Conservation (phyloP, 1,140 invertebrate genomes). For the Nomia melanderi region DNA sequence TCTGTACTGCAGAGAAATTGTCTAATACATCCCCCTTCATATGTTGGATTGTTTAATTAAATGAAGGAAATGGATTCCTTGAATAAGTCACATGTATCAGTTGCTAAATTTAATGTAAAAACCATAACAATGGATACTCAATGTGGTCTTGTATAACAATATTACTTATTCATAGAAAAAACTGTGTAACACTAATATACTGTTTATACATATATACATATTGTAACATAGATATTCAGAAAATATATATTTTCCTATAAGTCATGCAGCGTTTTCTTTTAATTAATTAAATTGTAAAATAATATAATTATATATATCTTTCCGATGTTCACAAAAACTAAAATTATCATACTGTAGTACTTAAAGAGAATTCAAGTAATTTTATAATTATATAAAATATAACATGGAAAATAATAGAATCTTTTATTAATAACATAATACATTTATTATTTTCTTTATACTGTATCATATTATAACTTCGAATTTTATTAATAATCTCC, state of each 20-base stretch:
- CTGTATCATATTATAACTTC: too few species aligned
- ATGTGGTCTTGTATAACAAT: conserved; percentile 38
- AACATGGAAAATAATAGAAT: not conserved
- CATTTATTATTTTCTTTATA: conserved; percentile 1
- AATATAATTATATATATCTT: too few species aligned
- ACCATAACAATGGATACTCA: conserved; percentile 26
- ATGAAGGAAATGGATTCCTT: not conserved
- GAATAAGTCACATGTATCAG: not conserved
- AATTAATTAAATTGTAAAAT: not conserved
- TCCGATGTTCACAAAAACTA: too few species aligned
- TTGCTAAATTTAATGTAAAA: not conserved
- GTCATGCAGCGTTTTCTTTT: not conserved
- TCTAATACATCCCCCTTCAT: not conserved
- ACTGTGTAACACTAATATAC: conserved; percentile 48
- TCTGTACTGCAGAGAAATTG: conserved; percentile 4
- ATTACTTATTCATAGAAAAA: conserved; percentile 26
- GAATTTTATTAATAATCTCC: conserved; percentile 63
- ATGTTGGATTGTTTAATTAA: not conserved
- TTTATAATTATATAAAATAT: not conserved
- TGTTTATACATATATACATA: conserved; percentile 54
- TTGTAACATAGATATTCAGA: conserved; percentile 62
- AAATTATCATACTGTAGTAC: too few species aligned
- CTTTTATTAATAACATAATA: not conserved
- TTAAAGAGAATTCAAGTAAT: too few species aligned
- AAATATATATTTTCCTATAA: conserved; percentile 69